Percentiles rank a stretch among this genome's conserved stretches.
Evolutionary conservation across 2,113 vertebrate species (phyloP).

Genomic region (Apteryx mantelli): DNA sequence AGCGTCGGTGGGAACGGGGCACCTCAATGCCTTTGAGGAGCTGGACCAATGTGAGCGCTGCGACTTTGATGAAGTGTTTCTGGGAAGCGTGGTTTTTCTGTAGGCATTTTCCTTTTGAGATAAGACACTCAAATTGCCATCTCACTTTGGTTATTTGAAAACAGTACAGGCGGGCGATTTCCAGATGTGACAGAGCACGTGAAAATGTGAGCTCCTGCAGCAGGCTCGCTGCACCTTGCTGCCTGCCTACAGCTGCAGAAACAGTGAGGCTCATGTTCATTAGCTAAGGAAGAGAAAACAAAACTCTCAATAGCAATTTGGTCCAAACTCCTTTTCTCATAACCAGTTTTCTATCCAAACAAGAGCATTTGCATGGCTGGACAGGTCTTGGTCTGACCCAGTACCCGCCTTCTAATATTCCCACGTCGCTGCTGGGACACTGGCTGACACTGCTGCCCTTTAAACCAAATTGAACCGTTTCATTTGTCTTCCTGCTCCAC

Average conservation of each 20-base stretch:
- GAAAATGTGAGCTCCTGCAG: not conserved
- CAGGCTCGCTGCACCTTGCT: not conserved
- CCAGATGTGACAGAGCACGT: not conserved
- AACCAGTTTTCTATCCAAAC: not conserved
- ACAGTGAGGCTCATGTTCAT: not conserved
- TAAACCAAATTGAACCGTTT: not conserved
- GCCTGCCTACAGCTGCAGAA: not conserved
- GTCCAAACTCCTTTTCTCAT: not conserved
- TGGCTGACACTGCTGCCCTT: not conserved
- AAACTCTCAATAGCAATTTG: not conserved
- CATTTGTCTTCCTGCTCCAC: not conserved
- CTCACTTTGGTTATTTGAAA: not conserved
- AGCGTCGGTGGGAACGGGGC: not conserved
- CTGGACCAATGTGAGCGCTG: fast-evolving
- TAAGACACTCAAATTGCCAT: not conserved
- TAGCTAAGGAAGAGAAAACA: not conserved
- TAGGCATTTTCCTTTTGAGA: not conserved
- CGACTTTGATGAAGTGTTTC: fast-evolving
- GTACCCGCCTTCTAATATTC: no score
- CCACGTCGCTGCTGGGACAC: no score
- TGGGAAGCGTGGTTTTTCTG: not conserved
- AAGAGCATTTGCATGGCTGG: not conserved
- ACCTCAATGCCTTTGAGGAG: fast-evolving
- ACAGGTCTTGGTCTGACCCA: no score
- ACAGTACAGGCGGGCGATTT: not conserved